These are phyloP conservation scores for Atta texana DNA, from an alignment of 1,140 invertebrate species.

Conservation along the genomic window DNA sequence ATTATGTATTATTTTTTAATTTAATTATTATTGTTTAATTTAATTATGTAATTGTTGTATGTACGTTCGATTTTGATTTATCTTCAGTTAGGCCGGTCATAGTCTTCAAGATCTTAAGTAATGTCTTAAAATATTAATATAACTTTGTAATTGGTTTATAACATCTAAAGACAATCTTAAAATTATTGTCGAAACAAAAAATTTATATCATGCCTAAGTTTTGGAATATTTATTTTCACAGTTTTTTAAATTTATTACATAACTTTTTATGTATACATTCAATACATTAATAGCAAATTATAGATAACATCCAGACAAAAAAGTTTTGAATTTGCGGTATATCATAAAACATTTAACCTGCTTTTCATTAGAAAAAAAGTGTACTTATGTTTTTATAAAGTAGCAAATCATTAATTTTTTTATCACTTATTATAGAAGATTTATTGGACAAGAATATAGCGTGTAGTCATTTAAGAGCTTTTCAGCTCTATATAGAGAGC, in stretches of 20 bases:
- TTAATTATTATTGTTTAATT: no score
- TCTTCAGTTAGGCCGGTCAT: no score
- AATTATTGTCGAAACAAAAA: background rate
- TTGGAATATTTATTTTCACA: background rate
- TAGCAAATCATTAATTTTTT: background rate
- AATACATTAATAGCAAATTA: background rate
- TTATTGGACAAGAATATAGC: conserved; percentile 87
- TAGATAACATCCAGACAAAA: background rate
- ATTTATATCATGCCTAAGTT: background rate
- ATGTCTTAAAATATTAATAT: no score
- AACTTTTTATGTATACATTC: background rate
- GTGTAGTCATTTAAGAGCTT: conserved; percentile 91
- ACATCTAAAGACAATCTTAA: background rate
- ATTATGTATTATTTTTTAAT: background rate
- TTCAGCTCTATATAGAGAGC: conserved; percentile 91
- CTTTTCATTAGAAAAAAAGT: background rate
- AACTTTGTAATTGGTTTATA: no score
- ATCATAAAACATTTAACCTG: background rate
- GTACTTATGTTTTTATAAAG: background rate
- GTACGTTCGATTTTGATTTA: no score
- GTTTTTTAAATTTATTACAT: background rate
- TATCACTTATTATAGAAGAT: conserved; percentile 75
- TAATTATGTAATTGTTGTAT: no score
- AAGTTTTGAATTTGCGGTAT: background rate
- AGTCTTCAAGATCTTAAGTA: no score